Evolutionary conservation across 1,140 invertebrate species (phyloP), one percentile per base, ranked within the genome.

Genomic region (Drosophila saltans): DNA sequence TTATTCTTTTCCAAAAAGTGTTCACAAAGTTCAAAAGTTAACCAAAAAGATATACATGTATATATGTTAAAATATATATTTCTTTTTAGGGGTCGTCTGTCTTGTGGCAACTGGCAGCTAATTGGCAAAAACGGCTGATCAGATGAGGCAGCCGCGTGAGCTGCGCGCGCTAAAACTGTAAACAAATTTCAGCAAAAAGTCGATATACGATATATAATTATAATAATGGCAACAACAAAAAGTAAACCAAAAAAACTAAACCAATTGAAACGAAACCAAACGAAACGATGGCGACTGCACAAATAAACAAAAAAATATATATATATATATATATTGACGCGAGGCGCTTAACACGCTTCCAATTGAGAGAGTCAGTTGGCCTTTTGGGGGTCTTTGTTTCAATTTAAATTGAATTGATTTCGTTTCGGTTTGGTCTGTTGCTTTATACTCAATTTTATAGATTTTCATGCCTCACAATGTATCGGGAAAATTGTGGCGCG

Each of bases 281-380:
- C 63, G 36, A 61, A 60, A 64, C 36, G 61, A 71, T 55, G n/a
- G 60, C 64, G 73, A 68, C 76, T 62, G 74, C 66, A 67, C 61
- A 84, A 89, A 89, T 89, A 88, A 89, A 89, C 84, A 89, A 78
- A 83, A 63, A 16, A 16, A 16, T 0, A 16, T 0, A 16, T 16
- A 16, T 16, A 16, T 16, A 16, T 16, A 16, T 16, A 16, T 16
- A 16, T 16, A 33, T 66, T 67, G 59, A 75, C 59, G 76, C 77
- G 52, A 73, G 70, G 70, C 80, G 77, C 80, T 65, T 71, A 88
- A 88, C 83, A 83, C 77, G 73, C 83, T 88, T 83, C 60, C 80
- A 76, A 78, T 88, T 88, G 83, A 79, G 80, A 88, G 77, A 82
- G 83, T 81, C 83, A 48, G 63, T 66, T 65, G 62, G 71, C 43